Evolutionary conservation across 2,113 vertebrate genomes (phyloP).

Genomic region (Vimba vimba): DNA sequence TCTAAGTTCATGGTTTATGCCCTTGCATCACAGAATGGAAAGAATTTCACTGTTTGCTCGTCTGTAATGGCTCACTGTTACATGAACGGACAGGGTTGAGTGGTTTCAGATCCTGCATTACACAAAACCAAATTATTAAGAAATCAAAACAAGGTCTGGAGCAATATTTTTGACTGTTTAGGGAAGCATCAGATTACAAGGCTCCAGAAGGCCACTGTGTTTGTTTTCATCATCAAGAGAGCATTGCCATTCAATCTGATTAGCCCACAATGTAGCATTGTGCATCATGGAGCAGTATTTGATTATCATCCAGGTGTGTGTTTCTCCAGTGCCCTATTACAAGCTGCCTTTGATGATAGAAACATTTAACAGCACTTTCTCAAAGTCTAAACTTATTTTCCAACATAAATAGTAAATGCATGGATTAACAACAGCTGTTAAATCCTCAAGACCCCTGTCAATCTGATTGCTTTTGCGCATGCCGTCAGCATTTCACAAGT

Average conservation of each 20-base stretch:
- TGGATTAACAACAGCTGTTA: not conserved
- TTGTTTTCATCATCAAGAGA: slow-evolving; percentile 50
- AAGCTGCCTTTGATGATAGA: not conserved
- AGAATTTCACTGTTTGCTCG: not conserved
- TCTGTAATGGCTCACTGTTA: not conserved
- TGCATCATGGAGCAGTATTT: slow-evolving; percentile 69
- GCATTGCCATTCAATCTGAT: slow-evolving; percentile 61
- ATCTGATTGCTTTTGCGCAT: not conserved
- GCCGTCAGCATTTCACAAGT: too few species aligned
- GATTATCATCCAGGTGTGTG: slow-evolving; percentile 40
- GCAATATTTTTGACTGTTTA: not conserved
- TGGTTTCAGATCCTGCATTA: not conserved
- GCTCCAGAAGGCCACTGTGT: slow-evolving; percentile 1
- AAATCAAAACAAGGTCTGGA: not conserved
- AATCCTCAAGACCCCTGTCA: not conserved
- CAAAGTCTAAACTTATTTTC: slow-evolving; percentile 30
- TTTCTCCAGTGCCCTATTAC: not conserved
- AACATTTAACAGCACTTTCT: not conserved
- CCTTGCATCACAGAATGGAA: slow-evolving; percentile 13
- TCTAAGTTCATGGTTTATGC: slow-evolving; percentile 17
- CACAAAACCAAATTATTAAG: slow-evolving; percentile 6
- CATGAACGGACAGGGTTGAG: not conserved
- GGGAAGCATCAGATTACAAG: slow-evolving; percentile 13
- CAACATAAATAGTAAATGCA: not conserved
- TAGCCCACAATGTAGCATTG: slow-evolving; percentile 58